Conservation (phyloP, 2,113 vertebrate species). For the Pachypanchax playfairii region DNA sequence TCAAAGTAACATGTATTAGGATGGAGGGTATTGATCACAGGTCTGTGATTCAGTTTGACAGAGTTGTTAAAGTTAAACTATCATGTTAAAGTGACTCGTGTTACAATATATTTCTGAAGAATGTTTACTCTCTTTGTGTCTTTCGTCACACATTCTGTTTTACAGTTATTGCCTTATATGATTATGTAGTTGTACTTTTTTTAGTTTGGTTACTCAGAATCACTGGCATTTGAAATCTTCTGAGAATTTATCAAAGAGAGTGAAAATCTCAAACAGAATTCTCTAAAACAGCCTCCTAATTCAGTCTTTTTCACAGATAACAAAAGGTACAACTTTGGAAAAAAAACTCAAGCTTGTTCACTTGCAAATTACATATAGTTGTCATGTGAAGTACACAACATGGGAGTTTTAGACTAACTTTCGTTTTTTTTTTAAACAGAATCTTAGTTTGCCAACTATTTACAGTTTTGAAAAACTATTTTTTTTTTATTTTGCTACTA, state of each 20-base stretch:
- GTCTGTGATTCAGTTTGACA: conserved; percentile 30
- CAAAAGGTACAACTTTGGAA: background rate
- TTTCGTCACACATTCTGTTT: conserved; percentile 4
- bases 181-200: background rate
- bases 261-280: conserved; percentile 3
- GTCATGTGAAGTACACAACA: background rate
- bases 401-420: too few species aligned
- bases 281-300: background rate
- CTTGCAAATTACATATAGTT: too few species aligned
- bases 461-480: conserved; percentile 4
- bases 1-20: conserved; percentile 24
- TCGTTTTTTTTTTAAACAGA: too few species aligned
- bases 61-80: conserved; percentile 29
- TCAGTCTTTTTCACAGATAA: conserved; percentile 1
- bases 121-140: conserved; percentile 9
- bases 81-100: conserved; percentile 8
- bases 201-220: background rate
- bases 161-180: conserved; percentile 5
- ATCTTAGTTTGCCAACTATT: conserved; percentile 1
- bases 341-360: too few species aligned
- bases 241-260: background rate
- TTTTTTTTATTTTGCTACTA: conserved; percentile 24
- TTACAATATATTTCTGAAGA: too few species aligned
- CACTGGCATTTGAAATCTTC: background rate
- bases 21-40: conserved; percentile 40